Percentiles rank a stretch among this genome's conserved stretches.
Evolutionary conservation across 1,140 invertebrate species (phyloP).

Genomic region (Neodiprion virginianus): DNA sequence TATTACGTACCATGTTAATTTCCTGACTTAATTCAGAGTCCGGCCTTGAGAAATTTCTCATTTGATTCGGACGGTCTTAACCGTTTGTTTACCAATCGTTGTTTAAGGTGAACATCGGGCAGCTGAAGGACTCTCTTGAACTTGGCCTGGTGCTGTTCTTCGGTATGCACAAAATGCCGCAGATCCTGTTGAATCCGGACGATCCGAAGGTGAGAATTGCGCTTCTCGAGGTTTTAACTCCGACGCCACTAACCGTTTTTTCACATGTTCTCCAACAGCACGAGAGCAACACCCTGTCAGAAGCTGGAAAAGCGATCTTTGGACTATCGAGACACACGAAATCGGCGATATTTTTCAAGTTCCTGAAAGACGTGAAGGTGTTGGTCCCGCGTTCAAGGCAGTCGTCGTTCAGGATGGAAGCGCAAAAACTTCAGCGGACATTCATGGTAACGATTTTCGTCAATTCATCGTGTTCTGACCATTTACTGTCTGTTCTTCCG

Average conservation of each 20-base stretch:
- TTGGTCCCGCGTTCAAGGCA: constrained; percentile 50
- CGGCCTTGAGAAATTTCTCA: no score
- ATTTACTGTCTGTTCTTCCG: background rate
- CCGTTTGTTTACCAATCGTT: no score
- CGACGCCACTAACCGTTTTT: background rate
- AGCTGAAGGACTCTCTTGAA: constrained; percentile 61
- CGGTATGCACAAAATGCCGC: constrained; percentile 60
- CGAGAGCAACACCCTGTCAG: constrained; percentile 50
- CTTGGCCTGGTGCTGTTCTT: constrained; percentile 61
- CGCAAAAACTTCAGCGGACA: constrained; percentile 45
- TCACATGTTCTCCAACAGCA: constrained; percentile 38
- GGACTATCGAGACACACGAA: constrained; percentile 56
- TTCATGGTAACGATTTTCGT: constrained; percentile 34
- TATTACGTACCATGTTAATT: no score
- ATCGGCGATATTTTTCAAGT: constrained; percentile 49
- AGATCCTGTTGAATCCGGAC: constrained; percentile 58
- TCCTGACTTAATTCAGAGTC: no score
- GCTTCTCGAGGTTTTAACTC: constrained; percentile 7
- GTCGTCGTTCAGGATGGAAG: constrained; percentile 44
- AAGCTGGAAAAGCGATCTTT: constrained; percentile 55
- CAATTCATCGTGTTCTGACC: constrained; percentile 8
- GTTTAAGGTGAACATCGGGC: constrained; percentile 53
- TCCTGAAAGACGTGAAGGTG: constrained; percentile 49
- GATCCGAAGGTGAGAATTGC: constrained; percentile 57
- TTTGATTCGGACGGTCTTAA: no score